Evolutionary conservation across 2,797 vertebrate species (phyloP).

Genomic region (Trachops cirrhosus): DNA sequence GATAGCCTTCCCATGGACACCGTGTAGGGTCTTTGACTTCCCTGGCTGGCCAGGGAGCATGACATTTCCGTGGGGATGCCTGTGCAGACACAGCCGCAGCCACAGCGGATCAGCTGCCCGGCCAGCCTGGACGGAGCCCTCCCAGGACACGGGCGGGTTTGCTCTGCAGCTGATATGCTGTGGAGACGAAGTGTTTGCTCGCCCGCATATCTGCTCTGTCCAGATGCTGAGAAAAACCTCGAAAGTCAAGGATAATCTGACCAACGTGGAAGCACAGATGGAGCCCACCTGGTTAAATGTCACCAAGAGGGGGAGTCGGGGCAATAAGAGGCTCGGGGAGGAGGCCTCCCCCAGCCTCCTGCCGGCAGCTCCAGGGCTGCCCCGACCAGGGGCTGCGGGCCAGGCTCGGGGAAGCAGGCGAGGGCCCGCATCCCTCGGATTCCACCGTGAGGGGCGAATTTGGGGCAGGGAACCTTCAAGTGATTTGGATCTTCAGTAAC

Average conservation of each 20-base stretch:
- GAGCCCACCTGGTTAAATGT: constrained; percentile 54
- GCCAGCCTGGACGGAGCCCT: background rate
- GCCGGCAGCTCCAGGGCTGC: background rate
- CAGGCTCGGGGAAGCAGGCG: background rate
- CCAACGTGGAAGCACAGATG: constrained; percentile 57
- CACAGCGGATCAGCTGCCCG: background rate
- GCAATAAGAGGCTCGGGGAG: background rate
- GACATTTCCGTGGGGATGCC: background rate
- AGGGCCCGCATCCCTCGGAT: background rate
- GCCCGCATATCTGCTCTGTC: constrained; percentile 35
- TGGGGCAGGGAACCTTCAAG: background rate
- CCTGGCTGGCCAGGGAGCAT: background rate
- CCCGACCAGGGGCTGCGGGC: background rate
- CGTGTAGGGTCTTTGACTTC: background rate
- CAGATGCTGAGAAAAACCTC: constrained; percentile 48
- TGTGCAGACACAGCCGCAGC: background rate
- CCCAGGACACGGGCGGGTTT: background rate
- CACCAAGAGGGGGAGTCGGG: constrained; percentile 41
- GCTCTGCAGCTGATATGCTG: background rate
- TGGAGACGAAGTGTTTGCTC: background rate
- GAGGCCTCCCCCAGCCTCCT: background rate
- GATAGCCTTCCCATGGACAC: background rate
- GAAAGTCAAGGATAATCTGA: constrained; percentile 60
- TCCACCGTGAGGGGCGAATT: background rate
- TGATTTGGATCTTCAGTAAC: background rate